A percentile compares a stretch with the other conserved stretches of the same genome.
Conservation (phyloP, 2,113 vertebrate genomes). For the Procapra przewalskii region DNA sequence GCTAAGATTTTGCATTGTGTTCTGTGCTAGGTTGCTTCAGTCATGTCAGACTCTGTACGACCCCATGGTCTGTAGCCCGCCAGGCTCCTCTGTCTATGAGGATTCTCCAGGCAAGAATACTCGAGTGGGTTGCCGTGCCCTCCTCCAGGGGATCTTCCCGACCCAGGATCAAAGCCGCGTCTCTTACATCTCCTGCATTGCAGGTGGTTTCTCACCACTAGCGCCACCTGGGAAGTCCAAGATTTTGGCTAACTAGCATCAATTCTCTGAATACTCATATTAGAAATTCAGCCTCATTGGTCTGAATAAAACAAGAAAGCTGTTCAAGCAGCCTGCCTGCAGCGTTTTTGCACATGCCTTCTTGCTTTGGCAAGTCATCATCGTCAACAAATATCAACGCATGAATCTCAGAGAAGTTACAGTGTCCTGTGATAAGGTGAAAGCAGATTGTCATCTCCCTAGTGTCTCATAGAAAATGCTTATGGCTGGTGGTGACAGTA, state of each 20-base stretch:
- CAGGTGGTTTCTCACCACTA: background rate
- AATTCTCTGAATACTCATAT: background rate
- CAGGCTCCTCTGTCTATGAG: background rate
- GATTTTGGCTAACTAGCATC: background rate
- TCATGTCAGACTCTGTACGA: background rate
- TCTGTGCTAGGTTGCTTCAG: background rate
- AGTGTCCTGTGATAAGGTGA: background rate
- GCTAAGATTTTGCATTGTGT: background rate
- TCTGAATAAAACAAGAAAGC: background rate
- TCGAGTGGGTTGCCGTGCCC: background rate
- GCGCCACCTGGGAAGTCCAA: background rate
- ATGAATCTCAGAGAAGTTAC: background rate
- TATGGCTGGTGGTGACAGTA: background rate
- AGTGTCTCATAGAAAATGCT: background rate
- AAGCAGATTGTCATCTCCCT: background rate
- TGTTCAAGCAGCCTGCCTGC: background rate
- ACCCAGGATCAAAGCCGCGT: background rate
- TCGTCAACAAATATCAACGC: background rate
- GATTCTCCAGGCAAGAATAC: background rate
- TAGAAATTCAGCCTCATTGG: background rate
- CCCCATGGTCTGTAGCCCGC: background rate
- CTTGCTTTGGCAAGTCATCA: background rate
- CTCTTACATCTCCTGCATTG: background rate
- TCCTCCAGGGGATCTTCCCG: background rate
- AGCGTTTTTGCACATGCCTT: background rate